Conservation (phyloP, 2,113 vertebrate species). For the Odontophorus gujanensis region DNA sequence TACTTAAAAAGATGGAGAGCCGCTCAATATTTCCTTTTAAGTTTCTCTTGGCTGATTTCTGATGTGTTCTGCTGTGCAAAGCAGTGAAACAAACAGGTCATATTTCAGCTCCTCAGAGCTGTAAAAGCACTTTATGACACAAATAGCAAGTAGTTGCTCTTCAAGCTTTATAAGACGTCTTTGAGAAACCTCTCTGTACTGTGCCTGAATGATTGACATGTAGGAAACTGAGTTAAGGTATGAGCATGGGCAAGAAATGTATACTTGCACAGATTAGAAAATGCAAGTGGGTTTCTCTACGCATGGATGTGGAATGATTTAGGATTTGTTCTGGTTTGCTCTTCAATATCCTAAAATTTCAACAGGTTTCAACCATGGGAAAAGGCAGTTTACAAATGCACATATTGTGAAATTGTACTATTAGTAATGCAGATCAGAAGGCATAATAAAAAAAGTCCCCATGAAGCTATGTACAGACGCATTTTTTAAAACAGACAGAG, state of each 20-base stretch:
- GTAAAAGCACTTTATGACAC: conserved; percentile 7
- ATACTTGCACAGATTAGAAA: background rate
- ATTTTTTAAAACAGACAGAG: background rate
- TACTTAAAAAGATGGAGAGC: conserved; percentile 38
- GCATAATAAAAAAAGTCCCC: background rate
- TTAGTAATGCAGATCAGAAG: background rate
- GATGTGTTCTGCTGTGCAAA: background rate
- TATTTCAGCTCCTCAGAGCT: conserved; percentile 45
- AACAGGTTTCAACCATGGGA: conserved; percentile 1
- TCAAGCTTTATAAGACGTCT: background rate
- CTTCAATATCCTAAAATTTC: background rate
- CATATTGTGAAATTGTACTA: background rate
- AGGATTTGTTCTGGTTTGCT: conserved; percentile 4
- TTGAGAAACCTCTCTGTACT: background rate
- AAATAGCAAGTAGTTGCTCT: conserved; percentile 31
- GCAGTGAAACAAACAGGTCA: conserved; percentile 45
- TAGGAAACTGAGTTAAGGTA: background rate
- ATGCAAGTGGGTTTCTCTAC: background rate
- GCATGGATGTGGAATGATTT: background rate
- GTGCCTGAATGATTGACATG: background rate
- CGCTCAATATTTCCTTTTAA: conserved; percentile 60
- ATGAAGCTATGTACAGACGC: background rate
- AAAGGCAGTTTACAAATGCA: background rate
- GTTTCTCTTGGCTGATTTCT: conserved; percentile 48
- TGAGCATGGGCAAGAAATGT: background rate